Conservation (phyloP, 1,140 invertebrate species). For the Danaus melanippus region DNA sequence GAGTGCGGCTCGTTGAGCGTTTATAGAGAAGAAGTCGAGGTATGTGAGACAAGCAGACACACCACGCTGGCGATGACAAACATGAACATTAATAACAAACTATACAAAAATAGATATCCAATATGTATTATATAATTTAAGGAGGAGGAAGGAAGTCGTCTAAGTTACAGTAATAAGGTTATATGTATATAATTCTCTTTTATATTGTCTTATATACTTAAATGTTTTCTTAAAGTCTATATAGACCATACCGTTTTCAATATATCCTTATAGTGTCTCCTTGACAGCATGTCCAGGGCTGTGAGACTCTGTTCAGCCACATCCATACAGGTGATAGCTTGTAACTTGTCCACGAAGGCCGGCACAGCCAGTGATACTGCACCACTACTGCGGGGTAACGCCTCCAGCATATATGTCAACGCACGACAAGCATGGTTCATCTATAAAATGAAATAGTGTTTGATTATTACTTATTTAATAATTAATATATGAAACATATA, state of each 20-base stretch:
- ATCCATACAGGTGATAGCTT: constrained; percentile 99
- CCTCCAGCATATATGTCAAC: constrained; percentile 99
- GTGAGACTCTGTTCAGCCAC: constrained; percentile 98
- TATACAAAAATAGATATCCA: constrained; percentile 3
- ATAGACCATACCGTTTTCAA: constrained; percentile 84
- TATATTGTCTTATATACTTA: too few relatives aligned
- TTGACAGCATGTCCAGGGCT: constrained; percentile 95
- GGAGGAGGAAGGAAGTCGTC: too few relatives aligned
- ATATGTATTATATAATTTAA: constrained; percentile 3
- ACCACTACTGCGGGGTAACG: constrained; percentile 94
- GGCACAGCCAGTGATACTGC: constrained; percentile 98
- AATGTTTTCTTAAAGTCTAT: too few relatives aligned
- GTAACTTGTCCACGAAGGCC: constrained; percentile 94
- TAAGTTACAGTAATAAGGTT: too few relatives aligned
- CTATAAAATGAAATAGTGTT: constrained; percentile 50
- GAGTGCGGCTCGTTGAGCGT: constrained; percentile 94
- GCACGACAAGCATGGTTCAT: constrained; percentile 99
- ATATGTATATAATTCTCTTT: neutral
- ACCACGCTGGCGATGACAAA: constrained; percentile 79
- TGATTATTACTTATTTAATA: too few relatives aligned
- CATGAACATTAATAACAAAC: neutral
- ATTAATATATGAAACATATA: too few relatives aligned
- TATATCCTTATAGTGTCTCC: constrained; percentile 97
- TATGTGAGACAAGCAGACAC: constrained; percentile 96
- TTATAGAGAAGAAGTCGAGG: constrained; percentile 98